Conservation (phyloP, 2,113 vertebrate species). For the Tapirus terrestris region DNA sequence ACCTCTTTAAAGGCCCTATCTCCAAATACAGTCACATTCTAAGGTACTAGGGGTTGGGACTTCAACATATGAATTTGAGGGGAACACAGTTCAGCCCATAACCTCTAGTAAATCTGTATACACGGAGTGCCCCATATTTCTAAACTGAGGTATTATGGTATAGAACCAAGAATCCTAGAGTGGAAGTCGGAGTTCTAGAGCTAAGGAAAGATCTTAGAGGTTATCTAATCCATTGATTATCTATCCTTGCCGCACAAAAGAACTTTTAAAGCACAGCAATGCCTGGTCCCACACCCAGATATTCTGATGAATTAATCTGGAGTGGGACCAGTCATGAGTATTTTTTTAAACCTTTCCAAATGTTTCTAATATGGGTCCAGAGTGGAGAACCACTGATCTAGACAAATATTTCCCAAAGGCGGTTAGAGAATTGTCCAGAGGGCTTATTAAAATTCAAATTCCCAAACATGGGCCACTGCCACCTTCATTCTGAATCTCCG, state of each 20-base stretch:
- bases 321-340: not conserved
- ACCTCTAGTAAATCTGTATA: not conserved
- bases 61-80: not conserved
- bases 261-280: not conserved
- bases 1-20: not conserved
- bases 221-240: not conserved
- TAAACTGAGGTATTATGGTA: not conserved
- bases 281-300: not conserved
- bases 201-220: not conserved
- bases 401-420: not conserved
- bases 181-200: not conserved
- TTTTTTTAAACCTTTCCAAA: not conserved
- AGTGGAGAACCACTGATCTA: not conserved
- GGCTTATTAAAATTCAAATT: not conserved
- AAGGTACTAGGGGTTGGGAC: not conserved
- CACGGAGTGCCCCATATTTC: not conserved
- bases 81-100: not conserved
- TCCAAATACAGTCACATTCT: not conserved
- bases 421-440: not conserved
- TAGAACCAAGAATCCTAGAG: not conserved
- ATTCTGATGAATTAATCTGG: not conserved
- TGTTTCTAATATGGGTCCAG: not conserved
- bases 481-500: not conserved
- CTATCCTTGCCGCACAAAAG: not conserved
- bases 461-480: not conserved